Base-by-base conservation (phyloP, 2,113 vertebrate genomes). In the Daubentonia madagascariensis region DNA sequence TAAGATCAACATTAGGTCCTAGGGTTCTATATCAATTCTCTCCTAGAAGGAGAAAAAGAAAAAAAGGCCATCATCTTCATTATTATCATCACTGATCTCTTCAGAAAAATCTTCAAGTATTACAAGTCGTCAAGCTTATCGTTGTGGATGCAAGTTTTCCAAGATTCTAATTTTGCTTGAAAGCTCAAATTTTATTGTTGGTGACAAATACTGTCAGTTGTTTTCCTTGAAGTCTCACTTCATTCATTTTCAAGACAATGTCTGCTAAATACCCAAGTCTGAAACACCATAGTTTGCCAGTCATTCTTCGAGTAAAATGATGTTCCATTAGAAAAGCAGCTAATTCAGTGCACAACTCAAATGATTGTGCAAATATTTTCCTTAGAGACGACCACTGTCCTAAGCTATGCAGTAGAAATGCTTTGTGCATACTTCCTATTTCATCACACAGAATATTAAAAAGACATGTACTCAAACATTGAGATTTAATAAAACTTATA, bases 201-300 rank as follows among this genome's bases (percentile, higher is more conserved):
- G 63, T 79, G 89, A 52, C n/a, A 79, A 91, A 87, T 76, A 65
- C 9, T 45, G 3, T 85, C 28, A 81, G 40, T 63, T 80, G 37
- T 91, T 95, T 90, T 76, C 35, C 50, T 94, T 80, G 40, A 89
- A 89, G n/a, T 0, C 43, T 65, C n/a, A 75, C 32, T 76, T 97
- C 68, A 94, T 86, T 96, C 35, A 83, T 86, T 94, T 92, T 81
- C 7, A 94, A 94, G 52, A 93, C 94, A 87, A 86, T 48, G 11
- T 78, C 83, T 88, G 54, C 35, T 28, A 16, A 86, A 37, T 95
- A 89, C 20, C 18, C 57, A 91, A 48, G 63, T 93, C n/a, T 85
- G 65, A 75, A 84, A 88, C 95, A 48, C 13, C 37, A 72, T 11
- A 70, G 37, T 70, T 79, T 78, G 79, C n/a, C 30, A 84, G 61